These are phyloP conservation scores for Clunio marinus DNA, from an alignment of 2,888 invertebrate species.

Conservation along the genomic window DNA sequence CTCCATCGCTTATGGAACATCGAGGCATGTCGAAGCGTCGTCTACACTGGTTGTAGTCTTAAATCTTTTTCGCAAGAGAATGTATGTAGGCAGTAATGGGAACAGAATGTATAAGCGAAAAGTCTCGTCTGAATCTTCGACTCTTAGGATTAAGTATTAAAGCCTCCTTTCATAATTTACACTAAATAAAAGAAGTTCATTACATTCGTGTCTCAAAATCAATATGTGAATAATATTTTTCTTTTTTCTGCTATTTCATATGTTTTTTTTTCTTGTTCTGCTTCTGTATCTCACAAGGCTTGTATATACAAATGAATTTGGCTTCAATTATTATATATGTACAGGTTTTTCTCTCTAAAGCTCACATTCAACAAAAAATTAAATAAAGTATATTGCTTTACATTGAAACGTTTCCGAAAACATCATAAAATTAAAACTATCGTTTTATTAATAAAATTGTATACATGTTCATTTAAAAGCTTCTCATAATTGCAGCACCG, in stretches of 20 bases:
- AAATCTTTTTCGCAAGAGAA: background rate
- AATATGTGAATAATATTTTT: conserved; percentile 15
- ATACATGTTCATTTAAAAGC: background rate
- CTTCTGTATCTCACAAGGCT: background rate
- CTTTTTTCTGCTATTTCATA: no score
- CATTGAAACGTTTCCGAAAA: conserved; percentile 19
- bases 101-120: background rate
- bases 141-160: conserved; percentile 18
- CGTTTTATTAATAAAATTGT: conserved; percentile 9
- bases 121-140: background rate
- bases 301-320: conserved; percentile 32
- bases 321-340: conserved; percentile 37
- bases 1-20: background rate
- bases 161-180: no score
- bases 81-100: background rate
- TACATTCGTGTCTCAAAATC: conserved; percentile 13
- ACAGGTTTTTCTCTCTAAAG: conserved; percentile 9
- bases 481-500: conserved; percentile 15
- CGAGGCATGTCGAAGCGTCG: background rate
- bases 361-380: conserved; percentile 17
- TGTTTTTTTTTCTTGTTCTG: no score
- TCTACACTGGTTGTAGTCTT: background rate
- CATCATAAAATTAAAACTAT: conserved; percentile 21
- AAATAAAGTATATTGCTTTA: background rate
- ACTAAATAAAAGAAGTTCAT: conserved; percentile 1